Base-by-base conservation (phyloP, 2,113 vertebrate genomes). In the Myotis davidii region DNA sequence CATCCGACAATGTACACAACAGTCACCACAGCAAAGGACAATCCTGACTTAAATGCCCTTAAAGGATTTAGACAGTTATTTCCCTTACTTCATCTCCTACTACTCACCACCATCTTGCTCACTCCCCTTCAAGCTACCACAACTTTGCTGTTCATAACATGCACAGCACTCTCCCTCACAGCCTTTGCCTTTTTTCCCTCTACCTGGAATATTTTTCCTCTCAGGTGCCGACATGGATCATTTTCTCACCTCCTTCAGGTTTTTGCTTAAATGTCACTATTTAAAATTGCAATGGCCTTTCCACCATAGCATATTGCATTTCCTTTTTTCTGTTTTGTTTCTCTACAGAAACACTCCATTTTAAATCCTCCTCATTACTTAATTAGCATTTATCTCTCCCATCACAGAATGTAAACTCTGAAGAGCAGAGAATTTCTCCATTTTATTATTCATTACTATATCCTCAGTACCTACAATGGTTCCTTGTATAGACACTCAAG, bases 361-460 rank as follows among this genome's bases (percentile, higher is more conserved):
- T 88, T n/a, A 82, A 69, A 83, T 69, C 25, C 16, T 59, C 74
- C 56, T 42, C 29, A 64, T 78, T 76, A 61, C 16, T 72, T 92
- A 34, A 67, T 54, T 54, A 81, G 32, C 65, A 78, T 29, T 85
- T 56, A 34, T 52, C 27, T 45, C 23, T 52, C n/a, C 67, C 45
- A 70, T 65, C 29, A 52, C 54, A 34, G 34, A 95, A 48, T 64
- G n/a, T 59, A 77, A 93, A 88, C 29, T 70, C 34, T 3, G 1
- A 32, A 92, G 56, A 83, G 25, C 56, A 64, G 21, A 67, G 9
- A 54, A 56, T 56, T 79, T 79, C 59, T 76, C 48, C 67, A 87
- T 29, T 91, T 91, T 82, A 87, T 59, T 91, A 91, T 32, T 81
- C 25, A 83, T 83, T 83, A 88, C 6, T 77, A 20, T 73, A 73